phyloP scores from a whole-genome alignment of 2,888 invertebrate species.

The Drosophila kanekoi region DNA sequence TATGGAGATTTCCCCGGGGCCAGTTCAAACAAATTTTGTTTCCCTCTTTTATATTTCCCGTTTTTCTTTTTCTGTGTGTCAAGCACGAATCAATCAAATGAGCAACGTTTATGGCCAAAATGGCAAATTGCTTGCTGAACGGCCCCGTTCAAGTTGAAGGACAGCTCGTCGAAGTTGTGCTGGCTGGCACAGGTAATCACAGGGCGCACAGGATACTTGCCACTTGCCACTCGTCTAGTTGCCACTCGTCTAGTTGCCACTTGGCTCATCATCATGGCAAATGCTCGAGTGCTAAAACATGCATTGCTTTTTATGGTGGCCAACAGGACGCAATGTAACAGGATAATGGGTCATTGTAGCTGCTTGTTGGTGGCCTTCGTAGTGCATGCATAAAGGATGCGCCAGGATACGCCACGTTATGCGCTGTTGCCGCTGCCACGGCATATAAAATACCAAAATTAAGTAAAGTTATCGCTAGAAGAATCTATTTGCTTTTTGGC shows the following conservation, averaged over 20 bases:
- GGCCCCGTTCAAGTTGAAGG: slow-evolving; percentile 43
- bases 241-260: slow-evolving; percentile 28
- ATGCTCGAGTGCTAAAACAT: slow-evolving; percentile 72
- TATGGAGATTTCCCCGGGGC: slow-evolving; percentile 52
- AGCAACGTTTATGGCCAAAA: slow-evolving; percentile 70
- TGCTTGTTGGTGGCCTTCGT: slow-evolving; percentile 54
- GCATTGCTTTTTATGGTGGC: slow-evolving; percentile 68
- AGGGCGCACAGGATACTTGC: slow-evolving; percentile 20
- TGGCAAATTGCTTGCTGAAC: slow-evolving; percentile 76
- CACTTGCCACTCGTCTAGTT: slow-evolving; percentile 33
- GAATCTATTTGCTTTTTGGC: too few relatives aligned
- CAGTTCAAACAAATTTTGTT: slow-evolving; percentile 15
- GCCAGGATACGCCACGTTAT: slow-evolving; percentile 61
- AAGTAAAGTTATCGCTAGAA: neutral
- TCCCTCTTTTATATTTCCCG: neutral
- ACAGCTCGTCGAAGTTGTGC: slow-evolving; percentile 8
- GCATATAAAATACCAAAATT: neutral
- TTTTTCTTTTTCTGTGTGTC: slow-evolving; percentile 11
- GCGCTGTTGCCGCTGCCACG: slow-evolving; percentile 47
- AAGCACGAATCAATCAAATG: slow-evolving; percentile 74
- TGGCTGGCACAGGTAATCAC: slow-evolving; percentile 48
- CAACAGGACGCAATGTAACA: slow-evolving; percentile 53
- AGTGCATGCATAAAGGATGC: slow-evolving; percentile 75
- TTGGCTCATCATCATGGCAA: slow-evolving; percentile 66
- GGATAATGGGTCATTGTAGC: slow-evolving; percentile 69